Base-by-base conservation (phyloP, 2,888 invertebrate genomes). In the Mesoligia furuncula region DNA sequence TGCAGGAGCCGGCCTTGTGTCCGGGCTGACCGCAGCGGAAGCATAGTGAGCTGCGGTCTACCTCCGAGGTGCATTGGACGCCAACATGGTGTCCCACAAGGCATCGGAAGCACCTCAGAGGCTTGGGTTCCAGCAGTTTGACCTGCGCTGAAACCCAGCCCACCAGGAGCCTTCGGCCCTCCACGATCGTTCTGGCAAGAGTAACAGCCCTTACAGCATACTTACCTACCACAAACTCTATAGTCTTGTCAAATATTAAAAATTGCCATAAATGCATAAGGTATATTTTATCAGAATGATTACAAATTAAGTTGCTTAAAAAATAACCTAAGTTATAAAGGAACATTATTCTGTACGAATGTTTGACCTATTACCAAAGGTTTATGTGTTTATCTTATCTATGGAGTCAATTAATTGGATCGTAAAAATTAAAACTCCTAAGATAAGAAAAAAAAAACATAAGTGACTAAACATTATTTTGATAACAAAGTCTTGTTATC, bases 401-500 rank as follows among this genome's bases (percentile, higher is more conserved):
- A 24, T 15, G 11, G 3, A 73, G 67, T 69, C 59, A 85, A 79
- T 80, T 82, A 84, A 83, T 88, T 88, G 80, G 71, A 27, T 85
- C 83, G 54, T 86, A 87, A 87, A 87, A 86, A 65, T 64, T 62
- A 54, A 71, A 80, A 69, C 62, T 20, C 0, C 3, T 31, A 13
- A 61, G 71, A 85, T 81, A 85, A 79, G 36, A 39, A 59, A 61
- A 70, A 77, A 59, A 24, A 57, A 74, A 61, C 48, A 36, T 45
- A 67, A 59, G 17, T n/a, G 3, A 36, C 24, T 9, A n/a, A n/a
- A n/a, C n/a, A n/a, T n/a, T n/a, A n/a, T n/a, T n/a, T n/a, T n/a
- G n/a, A n/a, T n/a, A n/a, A n/a, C n/a, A n/a, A n/a, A n/a, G n/a
- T n/a, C n/a, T 61, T 51, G 20, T 71, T 54, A 70, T 66, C 68